phyloP scores from a whole-genome alignment of 1,140 invertebrate genomes.

The Hormaphis cornu region DNA sequence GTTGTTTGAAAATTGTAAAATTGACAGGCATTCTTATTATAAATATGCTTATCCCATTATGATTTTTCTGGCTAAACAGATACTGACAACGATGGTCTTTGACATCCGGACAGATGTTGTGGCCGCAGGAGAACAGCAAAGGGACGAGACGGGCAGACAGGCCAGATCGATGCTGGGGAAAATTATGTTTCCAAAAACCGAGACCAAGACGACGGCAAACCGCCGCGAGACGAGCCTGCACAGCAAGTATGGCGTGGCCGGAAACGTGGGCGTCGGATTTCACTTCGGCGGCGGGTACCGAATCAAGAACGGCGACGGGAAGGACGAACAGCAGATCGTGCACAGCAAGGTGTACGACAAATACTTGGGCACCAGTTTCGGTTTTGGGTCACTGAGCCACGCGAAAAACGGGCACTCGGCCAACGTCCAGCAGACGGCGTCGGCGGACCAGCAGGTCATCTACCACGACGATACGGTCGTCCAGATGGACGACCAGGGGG shows the following conservation, averaged over 20 bases:
- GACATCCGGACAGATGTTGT: background rate
- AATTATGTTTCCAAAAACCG: background rate
- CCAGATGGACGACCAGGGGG: no score
- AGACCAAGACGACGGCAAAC: background rate
- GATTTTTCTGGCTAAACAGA: background rate
- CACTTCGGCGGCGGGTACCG: slow-evolving; percentile 6
- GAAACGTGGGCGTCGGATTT: slow-evolving; percentile 20
- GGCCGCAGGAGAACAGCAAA: background rate
- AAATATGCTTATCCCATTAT: no score
- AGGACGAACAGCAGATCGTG: background rate
- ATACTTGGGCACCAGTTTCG: slow-evolving; percentile 27
- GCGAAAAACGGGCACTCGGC: background rate
- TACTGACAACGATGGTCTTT: background rate
- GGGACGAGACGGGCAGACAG: background rate
- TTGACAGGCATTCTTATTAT: no score
- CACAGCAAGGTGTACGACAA: slow-evolving; percentile 18
- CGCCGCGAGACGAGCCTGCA: background rate
- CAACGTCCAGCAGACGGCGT: background rate
- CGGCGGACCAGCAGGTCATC: background rate
- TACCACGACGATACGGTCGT: background rate
- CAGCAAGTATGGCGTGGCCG: slow-evolving; percentile 13
- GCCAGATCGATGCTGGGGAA: background rate
- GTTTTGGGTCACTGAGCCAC: slow-evolving; percentile 10
- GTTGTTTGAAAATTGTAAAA: no score
- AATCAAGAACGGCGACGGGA: slow-evolving; percentile 6